Base-by-base conservation (phyloP, 2,797 vertebrate species). In the Crocidura indochinensis region DNA sequence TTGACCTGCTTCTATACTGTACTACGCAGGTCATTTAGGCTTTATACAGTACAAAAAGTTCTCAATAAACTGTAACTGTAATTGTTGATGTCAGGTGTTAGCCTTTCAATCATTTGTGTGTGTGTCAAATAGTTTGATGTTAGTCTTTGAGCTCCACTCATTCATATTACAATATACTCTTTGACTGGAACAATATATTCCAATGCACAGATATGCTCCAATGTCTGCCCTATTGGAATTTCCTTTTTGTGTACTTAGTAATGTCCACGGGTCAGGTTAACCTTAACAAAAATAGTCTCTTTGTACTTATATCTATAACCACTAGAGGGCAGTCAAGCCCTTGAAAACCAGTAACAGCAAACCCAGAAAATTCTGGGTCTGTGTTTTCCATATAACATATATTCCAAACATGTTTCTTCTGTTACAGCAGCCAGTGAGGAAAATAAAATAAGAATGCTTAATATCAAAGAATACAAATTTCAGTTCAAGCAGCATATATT, bases 321-420 rank as follows among this genome's bases (percentile, higher is more conserved):
- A 92, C 68, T 71, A 92, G 94, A 87, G 79, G 88, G 91, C 80
- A 94, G 82, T 71, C 71, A 77, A 79, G 74, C 47, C 84, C 64
- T 2, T 17, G 12, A 94, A 88, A 94, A 47, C 24, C 15, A 53
- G 12, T 8, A 67, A 0, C 22, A 8, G 47, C 1, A 10, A 10
- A 26, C 20, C 26, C 17, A 72, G 15, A 10, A 67, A 62, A 24
- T 76, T 60, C 56, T 60, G 56, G 19, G 56, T 60, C 56, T 60
- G 56, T 60, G 56, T 60, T 60, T 60, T 60, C 56, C 27, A 62
- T 76, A 20, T 29, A n/a, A 8, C 10, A 0, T 4, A 29, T 65
- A 88, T 88, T 81, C 47, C 49, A 73, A 90, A 65, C 24, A 38
- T 6, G n/a, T 68, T 79, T 74, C 8, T 56, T 26, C 27, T 80